Evolutionary conservation across 2,113 vertebrate genomes (phyloP).

Genomic region (Neolamprologus sp.): DNA sequence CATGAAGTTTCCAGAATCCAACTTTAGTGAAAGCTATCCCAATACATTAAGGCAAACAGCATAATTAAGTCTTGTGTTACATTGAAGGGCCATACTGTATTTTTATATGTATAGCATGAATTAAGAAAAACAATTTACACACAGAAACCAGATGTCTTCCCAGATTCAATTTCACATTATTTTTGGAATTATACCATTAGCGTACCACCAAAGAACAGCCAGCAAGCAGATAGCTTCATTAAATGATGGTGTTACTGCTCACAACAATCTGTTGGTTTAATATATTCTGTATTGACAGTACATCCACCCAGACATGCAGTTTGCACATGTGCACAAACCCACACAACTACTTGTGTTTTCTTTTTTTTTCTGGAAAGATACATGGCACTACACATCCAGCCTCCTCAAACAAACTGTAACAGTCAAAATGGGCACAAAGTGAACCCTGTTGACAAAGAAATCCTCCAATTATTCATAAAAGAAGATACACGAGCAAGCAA

Average conservation of each 20-base stretch:
- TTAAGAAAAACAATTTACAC: not conserved
- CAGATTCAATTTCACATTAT: not conserved
- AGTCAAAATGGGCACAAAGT: not conserved
- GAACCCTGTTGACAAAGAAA: constrained; percentile 36
- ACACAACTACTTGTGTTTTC: not conserved
- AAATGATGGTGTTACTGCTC: constrained; percentile 8
- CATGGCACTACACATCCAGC: not conserved
- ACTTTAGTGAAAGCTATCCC: not conserved
- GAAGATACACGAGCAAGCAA: constrained; percentile 30
- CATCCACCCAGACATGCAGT: not conserved
- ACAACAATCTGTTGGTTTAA: constrained; percentile 10
- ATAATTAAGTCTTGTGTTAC: not conserved
- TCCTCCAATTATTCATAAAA: constrained; percentile 48
- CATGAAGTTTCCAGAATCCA: not conserved
- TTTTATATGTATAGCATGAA: not conserved
- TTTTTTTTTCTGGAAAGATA: not conserved
- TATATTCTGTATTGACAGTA: constrained; percentile 1
- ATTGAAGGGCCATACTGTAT: not conserved
- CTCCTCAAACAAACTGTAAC: not conserved
- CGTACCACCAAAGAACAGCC: not conserved
- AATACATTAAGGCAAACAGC: not conserved
- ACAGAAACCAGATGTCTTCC: not conserved
- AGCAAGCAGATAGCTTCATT: constrained; percentile 10
- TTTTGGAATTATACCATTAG: constrained; percentile 24
- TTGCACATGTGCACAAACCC: not conserved